Evolutionary conservation across 2,113 vertebrate genomes (phyloP).

Genomic region (Cromileptes altivelis): DNA sequence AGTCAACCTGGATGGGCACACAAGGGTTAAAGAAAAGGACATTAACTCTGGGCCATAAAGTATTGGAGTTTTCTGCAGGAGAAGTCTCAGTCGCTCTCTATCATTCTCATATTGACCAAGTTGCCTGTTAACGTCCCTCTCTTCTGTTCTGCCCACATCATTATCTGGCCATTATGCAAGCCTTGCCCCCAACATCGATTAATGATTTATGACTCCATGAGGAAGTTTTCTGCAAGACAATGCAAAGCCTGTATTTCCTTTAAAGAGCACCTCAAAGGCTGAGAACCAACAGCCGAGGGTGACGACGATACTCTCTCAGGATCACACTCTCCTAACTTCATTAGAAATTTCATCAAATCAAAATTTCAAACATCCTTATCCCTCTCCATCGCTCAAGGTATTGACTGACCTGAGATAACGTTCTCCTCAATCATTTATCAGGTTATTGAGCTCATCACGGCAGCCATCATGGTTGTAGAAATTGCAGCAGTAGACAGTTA

Average conservation of each 20-base stretch:
- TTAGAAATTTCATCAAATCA: slow-evolving; percentile 24
- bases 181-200: slow-evolving; percentile 25
- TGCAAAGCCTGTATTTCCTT: background rate
- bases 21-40: slow-evolving; percentile 2
- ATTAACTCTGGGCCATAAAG: slow-evolving; percentile 4
- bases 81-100: slow-evolving; percentile 27
- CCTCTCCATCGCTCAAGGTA: slow-evolving; percentile 1
- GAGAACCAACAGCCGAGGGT: background rate
- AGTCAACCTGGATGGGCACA: background rate
- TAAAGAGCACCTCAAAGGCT: background rate
- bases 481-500: slow-evolving; percentile 1
- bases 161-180: slow-evolving; percentile 52
- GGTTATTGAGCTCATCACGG: slow-evolving; percentile 42
- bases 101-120: slow-evolving; percentile 56
- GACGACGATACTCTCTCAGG: background rate
- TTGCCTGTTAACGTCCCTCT: slow-evolving; percentile 10
- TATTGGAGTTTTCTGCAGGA: slow-evolving; percentile 1
- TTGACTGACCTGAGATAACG: slow-evolving; percentile 43
- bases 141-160: slow-evolving; percentile 49
- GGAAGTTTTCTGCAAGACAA: slow-evolving; percentile 27
- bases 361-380: slow-evolving; percentile 16
- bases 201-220: slow-evolving; percentile 19
- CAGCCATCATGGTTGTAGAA: slow-evolving; percentile 15
- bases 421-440: slow-evolving; percentile 41
- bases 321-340: background rate